Evolutionary conservation across 2,797 vertebrate species (phyloP), one percentile per base, ranked within the genome.

Genomic region (Sciurus vulgaris): DNA sequence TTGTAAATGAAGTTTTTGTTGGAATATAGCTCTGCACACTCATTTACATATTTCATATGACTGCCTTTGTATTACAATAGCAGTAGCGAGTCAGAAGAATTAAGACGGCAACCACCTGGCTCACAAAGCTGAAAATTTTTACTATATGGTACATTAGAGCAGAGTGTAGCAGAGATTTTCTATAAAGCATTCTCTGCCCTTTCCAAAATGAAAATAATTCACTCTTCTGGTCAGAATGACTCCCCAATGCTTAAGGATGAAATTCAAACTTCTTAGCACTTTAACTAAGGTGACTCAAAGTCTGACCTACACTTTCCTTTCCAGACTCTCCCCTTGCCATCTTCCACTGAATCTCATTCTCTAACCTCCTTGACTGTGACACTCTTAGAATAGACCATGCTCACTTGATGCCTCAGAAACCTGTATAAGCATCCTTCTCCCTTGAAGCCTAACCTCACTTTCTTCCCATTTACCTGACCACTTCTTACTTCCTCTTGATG

Each of bases 171-270:
- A n/a, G n/a, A 13, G 38, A 4, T 44, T 18, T 84, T 1, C 59
- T 81, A 2, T 61, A 56, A 18, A n/a, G 5, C 2, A 92, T 44
- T 72, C 30, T 77, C 17, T 72, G 41, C 4, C 0, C 4, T 82
- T 95, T 72, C 44, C n/a, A 79, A 89, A 92, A 70, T 8, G 83
- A 35, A 92, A 87, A 85, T 63, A 77, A 90, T 74, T 72, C 47
- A 84, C 33, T 87, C 1, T n/a, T 96, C 63, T 54, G 35, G 4
- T 26, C 20, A 14, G 74, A 89, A 38, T 51, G 72, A 2, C 20
- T 70, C 59, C 51, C 85, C 7, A 65, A 8, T 51, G 49, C 56
- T 89, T 69, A 63, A 56, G 18, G 24, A 9, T 7, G 67, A 89
- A 61, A 67, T 77, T 61, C 78, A 79, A 82, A 49, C 17, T 82